phyloP scores from a whole-genome alignment of 2,797 vertebrate species.

The Mycteria americana region DNA sequence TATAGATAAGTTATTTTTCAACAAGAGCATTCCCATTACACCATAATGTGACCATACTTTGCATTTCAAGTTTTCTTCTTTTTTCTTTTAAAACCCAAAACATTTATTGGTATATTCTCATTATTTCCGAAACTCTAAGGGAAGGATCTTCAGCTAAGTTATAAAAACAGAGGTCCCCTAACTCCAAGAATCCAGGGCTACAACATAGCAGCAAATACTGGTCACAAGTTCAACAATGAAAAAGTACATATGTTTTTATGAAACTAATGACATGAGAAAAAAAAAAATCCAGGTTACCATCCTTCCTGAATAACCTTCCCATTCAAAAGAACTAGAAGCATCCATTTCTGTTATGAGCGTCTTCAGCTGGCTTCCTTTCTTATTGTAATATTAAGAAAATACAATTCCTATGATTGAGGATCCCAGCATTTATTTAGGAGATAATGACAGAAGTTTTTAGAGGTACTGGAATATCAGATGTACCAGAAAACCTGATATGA shows the following conservation, averaged over 20 bases:
- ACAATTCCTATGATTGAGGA: not conserved
- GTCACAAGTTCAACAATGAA: not conserved
- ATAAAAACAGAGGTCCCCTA: not conserved
- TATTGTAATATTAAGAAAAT: not conserved
- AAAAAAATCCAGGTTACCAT: not conserved
- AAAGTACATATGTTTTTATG: not conserved
- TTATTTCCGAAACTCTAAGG: not conserved
- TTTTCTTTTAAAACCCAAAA: not conserved
- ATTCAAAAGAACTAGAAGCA: not conserved
- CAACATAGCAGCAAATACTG: not conserved
- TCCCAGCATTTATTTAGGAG: not conserved
- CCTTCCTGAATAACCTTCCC: not conserved
- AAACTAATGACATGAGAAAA: not conserved
- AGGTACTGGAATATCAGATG: not conserved
- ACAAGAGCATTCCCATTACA: not conserved
- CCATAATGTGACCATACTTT: not conserved
- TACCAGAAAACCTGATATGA: not conserved
- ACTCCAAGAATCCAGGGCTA: not conserved
- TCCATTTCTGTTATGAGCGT: not conserved
- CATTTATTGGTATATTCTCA: not conserved
- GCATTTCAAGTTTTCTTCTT: not conserved
- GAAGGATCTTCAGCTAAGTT: not conserved
- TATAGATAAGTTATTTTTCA: not conserved
- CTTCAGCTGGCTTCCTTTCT: not conserved
- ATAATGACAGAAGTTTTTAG: not conserved